phyloP scores from a whole-genome alignment of 2,888 invertebrate species.

The Iphiclides podalirius region DNA sequence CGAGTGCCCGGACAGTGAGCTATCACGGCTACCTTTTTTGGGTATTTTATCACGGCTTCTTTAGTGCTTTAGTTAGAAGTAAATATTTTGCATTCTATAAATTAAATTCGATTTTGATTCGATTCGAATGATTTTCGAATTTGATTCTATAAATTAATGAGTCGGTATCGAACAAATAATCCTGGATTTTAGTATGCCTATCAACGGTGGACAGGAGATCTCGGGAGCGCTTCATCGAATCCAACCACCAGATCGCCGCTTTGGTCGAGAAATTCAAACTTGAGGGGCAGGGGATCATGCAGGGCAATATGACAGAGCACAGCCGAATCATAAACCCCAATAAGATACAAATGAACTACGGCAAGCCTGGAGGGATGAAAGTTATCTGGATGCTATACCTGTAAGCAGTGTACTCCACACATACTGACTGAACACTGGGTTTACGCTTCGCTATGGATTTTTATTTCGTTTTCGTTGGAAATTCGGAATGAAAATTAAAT shows the following conservation, averaged over 20 bases:
- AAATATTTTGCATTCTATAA: no score
- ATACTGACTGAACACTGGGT: no score
- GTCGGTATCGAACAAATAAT: background rate
- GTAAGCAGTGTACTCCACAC: conserved; percentile 77
- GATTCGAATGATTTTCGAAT: no score
- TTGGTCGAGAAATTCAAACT: conserved; percentile 94
- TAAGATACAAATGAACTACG: conserved; percentile 87
- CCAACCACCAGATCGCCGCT: conserved; percentile 95
- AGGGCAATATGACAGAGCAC: conserved; percentile 79
- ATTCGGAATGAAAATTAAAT: no score
- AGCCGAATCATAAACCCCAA: conserved; percentile 82
- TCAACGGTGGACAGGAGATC: conserved; percentile 85
- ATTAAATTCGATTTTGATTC: no score
- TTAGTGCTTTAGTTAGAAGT: no score
- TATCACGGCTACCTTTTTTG: no score
- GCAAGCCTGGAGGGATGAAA: conserved; percentile 84
- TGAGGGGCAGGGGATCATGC: conserved; percentile 89
- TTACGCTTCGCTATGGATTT: no score
- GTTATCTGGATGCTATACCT: conserved; percentile 85
- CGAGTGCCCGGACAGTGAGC: no score
- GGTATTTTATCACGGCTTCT: no score
- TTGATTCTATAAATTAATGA: no score
- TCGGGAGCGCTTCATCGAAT: conserved; percentile 94
- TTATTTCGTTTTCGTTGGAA: no score
- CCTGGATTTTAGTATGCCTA: conserved; percentile 67